A percentile compares a stretch with the other conserved stretches of the same genome.
Evolutionary conservation across 2,797 vertebrate species (phyloP).

Genomic region (Enteromius treurensis): DNA sequence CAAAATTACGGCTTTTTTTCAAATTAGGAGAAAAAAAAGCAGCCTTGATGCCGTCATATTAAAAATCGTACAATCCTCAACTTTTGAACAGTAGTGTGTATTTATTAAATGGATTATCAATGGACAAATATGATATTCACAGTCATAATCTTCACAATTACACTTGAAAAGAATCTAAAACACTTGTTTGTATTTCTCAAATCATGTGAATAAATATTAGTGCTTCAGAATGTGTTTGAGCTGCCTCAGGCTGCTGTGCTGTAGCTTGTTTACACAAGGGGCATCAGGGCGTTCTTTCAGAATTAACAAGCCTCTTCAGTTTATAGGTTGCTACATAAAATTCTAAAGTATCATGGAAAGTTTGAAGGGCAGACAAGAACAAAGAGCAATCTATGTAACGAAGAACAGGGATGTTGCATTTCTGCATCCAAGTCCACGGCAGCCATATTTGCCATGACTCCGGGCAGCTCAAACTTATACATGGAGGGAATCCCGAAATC

Average conservation of each 20-base stretch:
- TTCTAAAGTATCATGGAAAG: conserved; percentile 12
- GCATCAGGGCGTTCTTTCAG: conserved; percentile 48
- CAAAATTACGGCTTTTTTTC: neutral
- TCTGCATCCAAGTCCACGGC: neutral
- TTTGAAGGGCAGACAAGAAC: conserved; percentile 18
- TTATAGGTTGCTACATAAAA: conserved; percentile 45
- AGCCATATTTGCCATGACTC: too few relatives aligned
- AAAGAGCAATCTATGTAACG: neutral
- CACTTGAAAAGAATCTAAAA: neutral
- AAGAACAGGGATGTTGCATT: neutral
- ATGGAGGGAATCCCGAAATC: too few relatives aligned
- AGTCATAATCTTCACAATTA: neutral
- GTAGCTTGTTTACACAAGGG: conserved; percentile 50
- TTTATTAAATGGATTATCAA: neutral
- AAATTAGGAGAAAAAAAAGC: neutral
- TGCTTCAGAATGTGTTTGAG: conserved; percentile 28
- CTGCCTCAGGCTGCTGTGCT: conserved; percentile 42
- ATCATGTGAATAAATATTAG: conserved; percentile 42
- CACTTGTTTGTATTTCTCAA: conserved; percentile 12
- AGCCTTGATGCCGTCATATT: neutral
- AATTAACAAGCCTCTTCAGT: conserved; percentile 50
- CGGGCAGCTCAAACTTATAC: too few relatives aligned
- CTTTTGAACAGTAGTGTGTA: neutral
- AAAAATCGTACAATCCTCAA: neutral
- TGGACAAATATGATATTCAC: neutral